Evolutionary conservation across 2,888 invertebrate species (phyloP).

Genomic region (Synanthedon vespiformis): DNA sequence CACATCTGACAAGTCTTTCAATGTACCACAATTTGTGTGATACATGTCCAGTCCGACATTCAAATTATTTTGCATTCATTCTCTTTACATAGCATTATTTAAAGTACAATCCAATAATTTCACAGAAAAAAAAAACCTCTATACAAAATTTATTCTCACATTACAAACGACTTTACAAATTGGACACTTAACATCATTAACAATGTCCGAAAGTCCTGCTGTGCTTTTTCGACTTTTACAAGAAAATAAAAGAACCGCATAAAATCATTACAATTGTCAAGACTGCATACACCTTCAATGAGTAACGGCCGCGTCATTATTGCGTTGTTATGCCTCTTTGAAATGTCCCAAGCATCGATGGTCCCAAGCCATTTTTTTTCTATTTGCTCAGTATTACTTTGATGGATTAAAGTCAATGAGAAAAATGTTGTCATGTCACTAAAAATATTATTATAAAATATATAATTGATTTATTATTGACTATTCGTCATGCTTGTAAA

Average conservation of each 20-base stretch:
- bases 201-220: conserved; percentile 40
- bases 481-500: conserved; percentile 30
- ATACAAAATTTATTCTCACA: conserved; percentile 1
- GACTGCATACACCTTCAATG: background rate
- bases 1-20: too few species aligned
- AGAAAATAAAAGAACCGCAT: conserved; percentile 21
- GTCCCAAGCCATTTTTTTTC: background rate
- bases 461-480: conserved; percentile 11
- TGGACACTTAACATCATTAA: conserved; percentile 14
- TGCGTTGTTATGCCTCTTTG: background rate
- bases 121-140: background rate
- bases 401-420: too few species aligned
- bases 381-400: too few species aligned
- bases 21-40: too few species aligned
- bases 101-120: too few species aligned
- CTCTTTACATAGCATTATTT: too few species aligned
- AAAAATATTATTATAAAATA: background rate
- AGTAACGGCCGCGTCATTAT: background rate
- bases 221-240: conserved; percentile 21
- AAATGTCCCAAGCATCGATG: too few species aligned
- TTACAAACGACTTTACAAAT: conserved; percentile 2
- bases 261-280: conserved; percentile 11
- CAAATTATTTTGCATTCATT: too few species aligned
- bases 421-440: background rate
- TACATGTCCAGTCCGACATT: too few species aligned